Percentiles rank a stretch among this genome's conserved stretches.
Evolutionary conservation across 2,113 vertebrate species (phyloP).

Genomic region (Lophotis ruficrista): DNA sequence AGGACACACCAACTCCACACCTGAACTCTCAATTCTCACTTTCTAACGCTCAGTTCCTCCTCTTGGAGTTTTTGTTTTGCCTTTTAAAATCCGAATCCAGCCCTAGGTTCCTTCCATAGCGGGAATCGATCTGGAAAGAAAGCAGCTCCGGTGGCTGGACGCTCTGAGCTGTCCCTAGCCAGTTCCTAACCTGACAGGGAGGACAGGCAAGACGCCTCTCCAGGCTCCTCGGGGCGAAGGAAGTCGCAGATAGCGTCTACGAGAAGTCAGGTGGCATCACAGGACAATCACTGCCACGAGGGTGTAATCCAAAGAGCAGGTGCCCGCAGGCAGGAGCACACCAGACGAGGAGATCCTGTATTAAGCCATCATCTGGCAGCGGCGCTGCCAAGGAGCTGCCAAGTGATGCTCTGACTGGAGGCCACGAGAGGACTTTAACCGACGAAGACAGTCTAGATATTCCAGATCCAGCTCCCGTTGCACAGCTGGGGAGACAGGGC

Average conservation of each 20-base stretch:
- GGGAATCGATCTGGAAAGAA: neutral
- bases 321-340: neutral
- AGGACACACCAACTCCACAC: rapidly evolving
- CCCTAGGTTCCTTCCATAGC: neutral
- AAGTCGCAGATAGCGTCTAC: neutral
- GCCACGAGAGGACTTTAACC: neutral
- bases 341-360: rapidly evolving
- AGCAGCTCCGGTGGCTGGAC: neutral
- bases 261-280: neutral
- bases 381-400: neutral
- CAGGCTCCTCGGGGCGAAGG: neutral
- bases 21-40: neutral
- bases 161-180: neutral
- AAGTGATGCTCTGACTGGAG: neutral
- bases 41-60: neutral
- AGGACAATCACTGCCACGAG: neutral
- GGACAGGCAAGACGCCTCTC: neutral
- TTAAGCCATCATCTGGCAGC: rapidly evolving
- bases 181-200: neutral
- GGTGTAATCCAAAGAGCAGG: neutral
- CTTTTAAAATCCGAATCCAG: neutral
- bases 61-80: neutral
- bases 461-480: rapidly evolving
- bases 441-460: rapidly evolving
- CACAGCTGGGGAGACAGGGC: neutral